Percentiles rank a stretch among this genome's conserved stretches.
These are phyloP conservation scores for Andrena chrysosceles DNA, from an alignment of 2,888 invertebrate species.

Conservation along the genomic window DNA sequence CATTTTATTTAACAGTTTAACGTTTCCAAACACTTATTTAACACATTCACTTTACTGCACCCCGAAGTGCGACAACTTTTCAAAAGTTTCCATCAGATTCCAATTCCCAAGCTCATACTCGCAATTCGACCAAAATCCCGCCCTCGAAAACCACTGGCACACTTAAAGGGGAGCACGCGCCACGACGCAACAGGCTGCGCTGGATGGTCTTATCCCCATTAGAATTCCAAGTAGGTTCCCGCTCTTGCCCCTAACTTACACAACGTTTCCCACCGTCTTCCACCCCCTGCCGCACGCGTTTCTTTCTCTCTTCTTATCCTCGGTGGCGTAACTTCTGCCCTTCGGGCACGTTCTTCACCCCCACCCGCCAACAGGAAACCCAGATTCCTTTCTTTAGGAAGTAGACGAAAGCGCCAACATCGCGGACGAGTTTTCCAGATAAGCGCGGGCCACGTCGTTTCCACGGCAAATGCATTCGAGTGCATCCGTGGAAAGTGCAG, in stretches of 20 bases:
- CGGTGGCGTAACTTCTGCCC: constrained; percentile 33
- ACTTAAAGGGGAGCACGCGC: constrained; percentile 55
- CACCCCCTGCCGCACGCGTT: constrained; percentile 7
- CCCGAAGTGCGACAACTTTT: too few relatives aligned
- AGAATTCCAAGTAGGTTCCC: constrained; percentile 74
- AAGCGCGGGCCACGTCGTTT: constrained; percentile 41
- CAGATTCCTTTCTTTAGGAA: constrained; percentile 50
- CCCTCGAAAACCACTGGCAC: neutral
- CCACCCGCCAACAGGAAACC: constrained; percentile 37
- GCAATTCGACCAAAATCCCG: neutral
- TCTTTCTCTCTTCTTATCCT: constrained; percentile 35
- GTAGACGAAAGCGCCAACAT: constrained; percentile 36
- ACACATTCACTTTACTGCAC: too few relatives aligned
- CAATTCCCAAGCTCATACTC: neutral
- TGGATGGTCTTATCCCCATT: constrained; percentile 73
- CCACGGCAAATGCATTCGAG: constrained; percentile 55
- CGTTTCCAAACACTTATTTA: too few relatives aligned
- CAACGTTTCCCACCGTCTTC: constrained; percentile 35
- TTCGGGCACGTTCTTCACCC: constrained; percentile 35
- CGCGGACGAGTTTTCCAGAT: constrained; percentile 45
- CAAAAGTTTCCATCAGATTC: neutral
- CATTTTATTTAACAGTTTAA: too few relatives aligned
- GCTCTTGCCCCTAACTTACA: constrained; percentile 43
- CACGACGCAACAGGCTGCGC: constrained; percentile 77
- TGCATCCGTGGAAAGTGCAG: constrained; percentile 23